Base-by-base conservation (phyloP, 2,113 vertebrate species). In the Amblyopsis rosae region DNA sequence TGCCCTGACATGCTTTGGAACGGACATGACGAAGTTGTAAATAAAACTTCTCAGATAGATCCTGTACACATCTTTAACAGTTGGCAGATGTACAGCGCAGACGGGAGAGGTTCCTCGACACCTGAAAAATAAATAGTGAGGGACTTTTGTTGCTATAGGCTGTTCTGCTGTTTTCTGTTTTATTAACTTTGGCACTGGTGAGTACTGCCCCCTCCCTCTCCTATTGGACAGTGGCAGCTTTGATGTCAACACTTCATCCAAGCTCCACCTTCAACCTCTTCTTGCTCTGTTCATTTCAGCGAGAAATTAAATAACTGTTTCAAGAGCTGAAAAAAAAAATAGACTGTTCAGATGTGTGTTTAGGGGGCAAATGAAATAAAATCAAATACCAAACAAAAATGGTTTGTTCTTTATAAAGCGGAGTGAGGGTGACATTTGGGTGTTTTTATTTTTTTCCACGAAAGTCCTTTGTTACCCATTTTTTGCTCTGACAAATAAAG, bases 401-500 rank as follows among this genome's bases (percentile, higher is more conserved):
- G 26, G 26, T 26, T 26, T 75, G 54, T 83, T 69, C 70, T 75
- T 74, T 80, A 26, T 70, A 66, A 65, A 35, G 73, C 80, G 70
- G 73, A 65, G 78, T 75, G 70, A 81, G 69, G 82, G 73, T 86
- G 73, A 81, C 76, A 71, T 61, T 62, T 70, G 76, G 79, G 68
- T 78, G 76, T 65, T 70, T 73, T 60, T 61, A 62, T 62, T 68
- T 59, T 59, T 49, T 61, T 70, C 62, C 82, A 89, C 77, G 76
- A 77, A 73, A 84, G 85, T 84, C 72, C 75, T 87, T 91, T 90
- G 86, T 92, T 92, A 88, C 83, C 89, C 89, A 3, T 26, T 3
- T 26, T 91, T 73, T 91, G 90, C 89, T 91, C 89, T 91, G 85
- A 85, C 79, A 88, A 91, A 93, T 86, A 91, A 91, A 89, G 76